Evolutionary conservation across 2,888 invertebrate species (phyloP).

Genomic region (Oscheius sp.): DNA sequence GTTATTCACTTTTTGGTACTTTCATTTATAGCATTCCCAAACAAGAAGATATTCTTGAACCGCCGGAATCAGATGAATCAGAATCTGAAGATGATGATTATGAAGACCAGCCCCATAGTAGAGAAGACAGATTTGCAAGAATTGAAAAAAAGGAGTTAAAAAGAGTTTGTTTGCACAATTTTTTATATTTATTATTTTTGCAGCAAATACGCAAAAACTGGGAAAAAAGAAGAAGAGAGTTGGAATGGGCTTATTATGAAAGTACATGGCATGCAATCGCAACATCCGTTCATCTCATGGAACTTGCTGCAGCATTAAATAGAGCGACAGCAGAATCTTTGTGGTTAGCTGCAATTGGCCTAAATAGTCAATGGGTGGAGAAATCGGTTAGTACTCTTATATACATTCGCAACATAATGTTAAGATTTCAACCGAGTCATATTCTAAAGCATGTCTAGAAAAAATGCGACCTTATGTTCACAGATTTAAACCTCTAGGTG

Average conservation of each 20-base stretch:
- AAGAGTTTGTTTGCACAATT: slow-evolving; percentile 2
- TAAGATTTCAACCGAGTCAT: slow-evolving; percentile 57
- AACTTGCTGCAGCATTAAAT: slow-evolving; percentile 57
- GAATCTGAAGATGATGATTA: slow-evolving; percentile 38
- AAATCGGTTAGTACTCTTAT: slow-evolving; percentile 35
- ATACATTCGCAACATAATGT: not conserved
- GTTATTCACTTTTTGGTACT: not conserved
- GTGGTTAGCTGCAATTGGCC: slow-evolving; percentile 64
- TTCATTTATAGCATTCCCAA: slow-evolving; percentile 33
- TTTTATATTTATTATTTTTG: not conserved
- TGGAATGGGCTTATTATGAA: slow-evolving; percentile 64
- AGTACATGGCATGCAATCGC: slow-evolving; percentile 55
- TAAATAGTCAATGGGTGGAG: slow-evolving; percentile 58
- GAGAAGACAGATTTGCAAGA: slow-evolving; percentile 31
- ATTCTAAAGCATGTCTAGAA: slow-evolving; percentile 56
- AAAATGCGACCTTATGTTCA: slow-evolving; percentile 55
- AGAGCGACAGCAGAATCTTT: slow-evolving; percentile 55
- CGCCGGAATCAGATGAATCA: slow-evolving; percentile 40
- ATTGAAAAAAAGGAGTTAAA: slow-evolving; percentile 41
- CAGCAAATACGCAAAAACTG: slow-evolving; percentile 51
- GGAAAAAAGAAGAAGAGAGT: slow-evolving; percentile 49
- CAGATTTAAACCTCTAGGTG: slow-evolving; percentile 48
- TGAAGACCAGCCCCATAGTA: slow-evolving; percentile 37
- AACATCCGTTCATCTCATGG: slow-evolving; percentile 54
- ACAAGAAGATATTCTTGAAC: slow-evolving; percentile 24